Percentiles rank a stretch among this genome's conserved stretches.
phyloP scores from a whole-genome alignment of 2,797 vertebrate species.

The Ctenosaura bakeri region DNA sequence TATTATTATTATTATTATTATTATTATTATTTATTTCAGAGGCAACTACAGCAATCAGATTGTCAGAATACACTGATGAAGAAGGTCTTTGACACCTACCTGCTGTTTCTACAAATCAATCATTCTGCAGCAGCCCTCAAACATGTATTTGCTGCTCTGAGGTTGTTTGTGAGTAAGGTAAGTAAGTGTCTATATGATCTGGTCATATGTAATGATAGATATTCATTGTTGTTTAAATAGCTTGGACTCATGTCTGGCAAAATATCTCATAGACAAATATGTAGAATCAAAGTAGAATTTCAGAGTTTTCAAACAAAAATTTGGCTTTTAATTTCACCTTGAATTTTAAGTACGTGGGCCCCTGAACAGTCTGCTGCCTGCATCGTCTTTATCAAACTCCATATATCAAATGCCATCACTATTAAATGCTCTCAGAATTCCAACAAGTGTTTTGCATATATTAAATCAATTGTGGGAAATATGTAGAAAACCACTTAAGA shows the following conservation, averaged over 20 bases:
- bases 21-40: too few species aligned
- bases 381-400: not conserved
- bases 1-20: too few species aligned
- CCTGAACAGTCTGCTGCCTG: too few species aligned
- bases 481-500: not conserved
- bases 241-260: not conserved
- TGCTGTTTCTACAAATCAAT: conserved; percentile 98
- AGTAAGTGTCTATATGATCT: conserved; percentile 20
- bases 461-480: not conserved
- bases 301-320: not conserved
- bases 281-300: not conserved
- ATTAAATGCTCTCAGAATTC: not conserved
- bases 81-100: conserved; percentile 96
- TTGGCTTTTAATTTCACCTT: not conserved
- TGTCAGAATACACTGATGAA: conserved; percentile 96
- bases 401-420: not conserved
- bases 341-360: not conserved
- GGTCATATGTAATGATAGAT: not conserved
- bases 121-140: conserved; percentile 92
- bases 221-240: not conserved
- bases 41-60: conserved; percentile 91
- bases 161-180: conserved; percentile 96
- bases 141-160: conserved; percentile 93
- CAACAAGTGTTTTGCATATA: not conserved
- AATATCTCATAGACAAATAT: not conserved